These are phyloP conservation scores for Drosophila lacicola DNA, from an alignment of 2,888 invertebrate genomes.

Conservation along the genomic window DNA sequence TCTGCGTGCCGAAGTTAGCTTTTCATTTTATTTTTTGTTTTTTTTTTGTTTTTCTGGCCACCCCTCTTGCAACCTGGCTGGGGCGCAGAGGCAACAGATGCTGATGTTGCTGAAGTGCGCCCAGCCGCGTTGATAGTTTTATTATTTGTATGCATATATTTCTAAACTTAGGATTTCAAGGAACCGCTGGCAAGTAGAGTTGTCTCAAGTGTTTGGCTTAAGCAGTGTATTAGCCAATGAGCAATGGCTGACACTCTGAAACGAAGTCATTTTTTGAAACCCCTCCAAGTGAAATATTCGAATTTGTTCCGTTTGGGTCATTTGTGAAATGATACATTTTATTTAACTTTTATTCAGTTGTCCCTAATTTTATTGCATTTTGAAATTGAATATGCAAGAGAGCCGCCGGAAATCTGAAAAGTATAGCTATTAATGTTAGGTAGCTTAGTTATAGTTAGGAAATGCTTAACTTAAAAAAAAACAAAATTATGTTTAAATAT, in stretches of 20 bases:
- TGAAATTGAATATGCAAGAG: too few relatives aligned
- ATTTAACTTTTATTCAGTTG: too few relatives aligned
- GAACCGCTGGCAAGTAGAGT: neutral
- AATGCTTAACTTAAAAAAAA: too few relatives aligned
- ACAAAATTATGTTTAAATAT: too few relatives aligned
- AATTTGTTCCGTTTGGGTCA: too few relatives aligned
- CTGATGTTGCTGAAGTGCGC: slow-evolving; percentile 66
- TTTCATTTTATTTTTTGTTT: neutral
- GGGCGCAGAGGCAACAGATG: slow-evolving; percentile 45
- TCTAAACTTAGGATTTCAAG: slow-evolving; percentile 12
- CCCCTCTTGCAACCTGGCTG: slow-evolving; percentile 10
- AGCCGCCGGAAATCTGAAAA: too few relatives aligned
- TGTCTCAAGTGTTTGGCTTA: slow-evolving; percentile 5
- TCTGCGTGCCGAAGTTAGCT: neutral
- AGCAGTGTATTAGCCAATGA: slow-evolving; percentile 1
- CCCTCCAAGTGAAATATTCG: too few relatives aligned
- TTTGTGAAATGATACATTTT: too few relatives aligned
- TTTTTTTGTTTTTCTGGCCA: neutral
- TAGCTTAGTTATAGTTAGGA: too few relatives aligned
- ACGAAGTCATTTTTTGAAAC: too few relatives aligned
- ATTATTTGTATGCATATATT: slow-evolving; percentile 53
- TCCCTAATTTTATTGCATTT: too few relatives aligned
- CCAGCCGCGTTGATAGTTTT: slow-evolving; percentile 73
- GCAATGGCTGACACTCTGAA: neutral
- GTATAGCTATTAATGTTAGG: too few relatives aligned